Evolutionary conservation across 2,797 vertebrate species (phyloP), one percentile per base, ranked within the genome.

Genomic region (Anguilla megastoma): DNA sequence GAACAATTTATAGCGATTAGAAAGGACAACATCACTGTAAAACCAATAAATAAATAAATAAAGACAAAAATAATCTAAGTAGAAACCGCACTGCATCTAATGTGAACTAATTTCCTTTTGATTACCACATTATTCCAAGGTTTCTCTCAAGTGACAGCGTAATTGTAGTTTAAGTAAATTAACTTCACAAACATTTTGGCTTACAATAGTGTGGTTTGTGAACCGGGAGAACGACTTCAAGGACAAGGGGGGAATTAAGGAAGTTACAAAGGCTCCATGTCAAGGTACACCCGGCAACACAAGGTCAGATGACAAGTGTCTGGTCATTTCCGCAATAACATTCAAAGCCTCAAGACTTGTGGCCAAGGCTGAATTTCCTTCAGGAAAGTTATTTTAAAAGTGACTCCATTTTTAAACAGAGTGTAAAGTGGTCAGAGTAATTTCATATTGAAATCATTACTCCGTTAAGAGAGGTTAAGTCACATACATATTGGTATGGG

Each of bases 81-180:
- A 87, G 79, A 86, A 82, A 88, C 79, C 86, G 74, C 69, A 79
- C 63, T 85, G 86, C 56, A 50, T 52, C 89, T 91, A 89, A 91
- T 90, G 89, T 66, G 71, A 87, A 89, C 94, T 95, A 93, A 95
- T 95, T 95, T 95, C 90, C 94, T 94, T 94, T 94, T 95, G 93
- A 95, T 95, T 95, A 94, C 92, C 91, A 91, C 92, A 94, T 93
- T 92, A 91, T 94, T 94, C 94, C 93, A 94, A 93, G 94, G 94
- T 92, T 93, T 94, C 92, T 95, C 95, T 95, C 93, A 91, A 91
- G 93, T 94, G 93, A 95, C 93, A 90, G 91, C 90, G 92, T 94
- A 95, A 95, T 94, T 95, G 94, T 94, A 94, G 93, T 94, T 91
- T 92, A 95, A 95, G 93, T 94, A 95, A 95, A 95, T 95, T 93